Percentiles rank a stretch among this genome's conserved stretches.
Conservation (phyloP, 2,888 invertebrate genomes). For the Tuberolachnus salignus region DNA sequence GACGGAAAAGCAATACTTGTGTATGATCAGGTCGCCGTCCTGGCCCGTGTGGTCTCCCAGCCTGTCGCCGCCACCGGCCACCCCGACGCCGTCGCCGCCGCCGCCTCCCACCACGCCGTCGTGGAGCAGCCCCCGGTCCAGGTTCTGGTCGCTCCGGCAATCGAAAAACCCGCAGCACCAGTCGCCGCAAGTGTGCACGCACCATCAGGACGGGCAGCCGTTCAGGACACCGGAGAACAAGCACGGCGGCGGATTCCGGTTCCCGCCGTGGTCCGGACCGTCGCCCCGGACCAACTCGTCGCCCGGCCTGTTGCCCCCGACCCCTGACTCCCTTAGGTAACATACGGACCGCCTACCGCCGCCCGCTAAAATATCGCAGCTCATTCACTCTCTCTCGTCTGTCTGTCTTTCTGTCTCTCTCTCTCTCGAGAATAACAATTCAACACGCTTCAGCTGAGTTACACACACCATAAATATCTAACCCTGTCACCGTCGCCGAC, state of each 20-base stretch:
- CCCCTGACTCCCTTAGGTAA: slow-evolving; percentile 59
- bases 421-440: neutral
- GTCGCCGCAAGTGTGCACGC: slow-evolving; percentile 45
- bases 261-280: slow-evolving; percentile 61
- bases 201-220: slow-evolving; percentile 9
- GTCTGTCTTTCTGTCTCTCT: neutral
- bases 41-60: slow-evolving; percentile 68
- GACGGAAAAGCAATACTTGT: neutral
- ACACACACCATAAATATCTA: neutral
- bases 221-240: slow-evolving; percentile 49
- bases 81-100: slow-evolving; percentile 53
- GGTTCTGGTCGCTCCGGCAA: slow-evolving; percentile 53
- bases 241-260: slow-evolving; percentile 59
- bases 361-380: neutral
- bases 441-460: slow-evolving; percentile 10
- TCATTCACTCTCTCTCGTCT: neutral
- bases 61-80: slow-evolving; percentile 62
- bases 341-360: neutral
- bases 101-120: slow-evolving; percentile 19
- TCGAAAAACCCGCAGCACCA: slow-evolving; percentile 30
- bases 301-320: slow-evolving; percentile 64
- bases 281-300: slow-evolving; percentile 64
- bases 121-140: slow-evolving; percentile 48
- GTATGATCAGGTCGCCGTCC: slow-evolving; percentile 64
- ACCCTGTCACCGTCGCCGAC: neutral